Base-by-base conservation (phyloP, 2,888 invertebrate species). In the Glyphotaelius pellucidus region DNA sequence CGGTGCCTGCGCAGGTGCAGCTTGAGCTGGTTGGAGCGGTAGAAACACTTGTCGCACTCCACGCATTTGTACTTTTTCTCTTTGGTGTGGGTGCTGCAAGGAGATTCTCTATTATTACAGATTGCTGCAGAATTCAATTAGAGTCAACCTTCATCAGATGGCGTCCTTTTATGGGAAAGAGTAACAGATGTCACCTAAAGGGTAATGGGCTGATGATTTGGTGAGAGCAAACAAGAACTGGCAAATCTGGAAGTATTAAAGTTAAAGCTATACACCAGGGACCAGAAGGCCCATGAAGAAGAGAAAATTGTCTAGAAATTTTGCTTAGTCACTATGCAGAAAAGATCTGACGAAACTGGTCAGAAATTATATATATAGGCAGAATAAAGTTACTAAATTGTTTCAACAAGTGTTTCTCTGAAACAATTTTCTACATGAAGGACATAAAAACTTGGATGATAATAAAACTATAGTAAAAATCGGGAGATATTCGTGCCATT, bases 11-110 rank as follows among this genome's bases (percentile, higher is more conserved):
- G 93, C n/a, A 93, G 94, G 94, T 96, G 96, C 90, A 94, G 95
- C 90, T 94, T 95, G 52, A 96, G 94, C 0, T 94, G 94, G 3
- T 94, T 94, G 1, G 93, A 93, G 0, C 95, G 94, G 0, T 94
- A 92, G 94, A 95, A 96, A 81, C 81, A 94, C 93, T 95, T 95
- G 85, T 95, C 95, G 93, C 96, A 96, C 32, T 95, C 94, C 0
- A 93, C 93, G 92, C 96, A 96, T 38, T 94, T 93, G 93, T 94
- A 95, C 0, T 95, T 95, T 91, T 94, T 95, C 94, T 96, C 96
- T 91, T 95, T 95, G 0, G 96, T 95, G 92, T 96, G 96, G 5
- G 94, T 94, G 92, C 96, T 96, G 94, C 15, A 90, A 85, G 31
- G 25, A 31, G 31, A 47, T 31, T 15, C 31, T n/a, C n/a, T 52